Conservation (phyloP, 2,113 vertebrate species). For the Macquaria australasica region DNA sequence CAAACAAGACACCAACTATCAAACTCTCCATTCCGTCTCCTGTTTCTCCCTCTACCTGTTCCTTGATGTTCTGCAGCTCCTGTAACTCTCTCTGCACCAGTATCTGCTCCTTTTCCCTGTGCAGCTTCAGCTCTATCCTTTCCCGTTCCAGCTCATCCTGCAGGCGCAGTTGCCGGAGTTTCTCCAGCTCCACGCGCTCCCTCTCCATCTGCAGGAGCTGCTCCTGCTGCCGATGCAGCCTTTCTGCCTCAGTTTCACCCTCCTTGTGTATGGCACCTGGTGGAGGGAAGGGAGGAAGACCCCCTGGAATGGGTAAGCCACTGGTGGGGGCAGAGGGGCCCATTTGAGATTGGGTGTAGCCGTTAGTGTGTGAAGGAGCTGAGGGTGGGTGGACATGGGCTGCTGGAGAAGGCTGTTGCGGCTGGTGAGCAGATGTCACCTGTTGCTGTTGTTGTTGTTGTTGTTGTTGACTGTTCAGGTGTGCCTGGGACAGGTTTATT, state of each 20-base stretch:
- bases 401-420: constrained; percentile 56
- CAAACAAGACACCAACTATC: constrained; percentile 37
- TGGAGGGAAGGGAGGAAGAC: constrained; percentile 79
- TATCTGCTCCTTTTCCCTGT: constrained; percentile 96
- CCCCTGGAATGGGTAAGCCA: constrained; percentile 63
- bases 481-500: constrained; percentile 82
- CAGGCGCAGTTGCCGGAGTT: constrained; percentile 93
- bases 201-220: constrained; percentile 95
- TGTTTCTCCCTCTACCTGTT: constrained; percentile 88
- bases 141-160: constrained; percentile 97
- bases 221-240: constrained; percentile 94
- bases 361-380: constrained; percentile 51
- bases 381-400: constrained; percentile 61
- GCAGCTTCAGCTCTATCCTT: constrained; percentile 91
- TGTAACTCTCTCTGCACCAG: constrained; percentile 96
- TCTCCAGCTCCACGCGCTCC: constrained; percentile 95
- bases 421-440: constrained; percentile 57
- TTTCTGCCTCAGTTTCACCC: constrained; percentile 91
- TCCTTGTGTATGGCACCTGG: constrained; percentile 85
- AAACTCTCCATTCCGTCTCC: constrained; percentile 27
- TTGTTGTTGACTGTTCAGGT: constrained; percentile 76
- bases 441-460: constrained; percentile 60
- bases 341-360: constrained; percentile 52
- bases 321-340: constrained; percentile 46
- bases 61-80: constrained; percentile 97